Percentiles rank a stretch among this genome's conserved stretches.
Conservation (phyloP, 2,113 vertebrate species). For the Protobothrops mucrosquamatus region DNA sequence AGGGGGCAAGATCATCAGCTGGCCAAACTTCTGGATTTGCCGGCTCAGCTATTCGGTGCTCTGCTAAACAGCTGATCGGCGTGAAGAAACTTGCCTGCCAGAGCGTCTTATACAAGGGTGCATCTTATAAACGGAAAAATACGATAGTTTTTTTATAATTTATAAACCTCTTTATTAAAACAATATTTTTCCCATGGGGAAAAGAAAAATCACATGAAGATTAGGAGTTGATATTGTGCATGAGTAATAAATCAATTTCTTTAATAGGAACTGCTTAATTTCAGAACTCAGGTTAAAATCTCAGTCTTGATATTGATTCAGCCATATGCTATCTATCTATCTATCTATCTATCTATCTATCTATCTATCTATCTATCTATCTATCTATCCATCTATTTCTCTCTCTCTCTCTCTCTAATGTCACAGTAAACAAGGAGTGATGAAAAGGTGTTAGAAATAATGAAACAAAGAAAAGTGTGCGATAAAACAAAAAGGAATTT, state of each 20-base stretch:
- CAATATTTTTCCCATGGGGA: background rate
- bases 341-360: background rate
- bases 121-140: no score
- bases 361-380: background rate
- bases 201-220: background rate
- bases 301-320: background rate
- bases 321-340: background rate
- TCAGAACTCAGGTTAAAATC: background rate
- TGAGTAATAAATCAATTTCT: background rate
- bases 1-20: no score
- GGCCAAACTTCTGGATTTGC: no score
- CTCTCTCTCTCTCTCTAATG: background rate
- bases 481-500: background rate
- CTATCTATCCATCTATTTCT: background rate
- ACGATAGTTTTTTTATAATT: background rate
- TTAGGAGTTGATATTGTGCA: background rate
- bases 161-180: background rate
- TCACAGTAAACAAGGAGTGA: background rate
- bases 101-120: no score
- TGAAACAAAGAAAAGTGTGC: background rate
- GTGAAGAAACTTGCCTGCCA: no score
- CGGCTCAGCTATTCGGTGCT: no score
- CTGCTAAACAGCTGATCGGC: no score
- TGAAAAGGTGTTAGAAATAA: background rate
- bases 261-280: background rate